Base-by-base conservation (phyloP, 2,888 invertebrate species). In the Amiota mariae region DNA sequence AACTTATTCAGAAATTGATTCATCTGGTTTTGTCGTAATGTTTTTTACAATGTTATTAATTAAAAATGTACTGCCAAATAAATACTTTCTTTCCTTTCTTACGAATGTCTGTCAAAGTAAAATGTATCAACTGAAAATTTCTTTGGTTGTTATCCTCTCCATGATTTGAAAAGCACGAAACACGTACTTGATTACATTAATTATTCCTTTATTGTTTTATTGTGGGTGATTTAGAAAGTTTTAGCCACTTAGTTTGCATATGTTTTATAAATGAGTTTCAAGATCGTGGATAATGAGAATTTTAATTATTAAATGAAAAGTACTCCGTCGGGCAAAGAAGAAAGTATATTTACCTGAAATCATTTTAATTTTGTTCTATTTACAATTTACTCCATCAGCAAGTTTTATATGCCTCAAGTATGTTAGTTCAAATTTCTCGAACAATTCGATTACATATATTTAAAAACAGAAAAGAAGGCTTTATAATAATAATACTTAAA, bases 21-120 rank as follows among this genome's bases (percentile, higher is more conserved):
- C n/a, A n/a, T n/a, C n/a, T n/a, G n/a, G n/a, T n/a, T n/a, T n/a
- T n/a, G n/a, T n/a, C n/a, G n/a, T n/a, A 36, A 36, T 57, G 57
- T 36, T 46, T 9, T 67, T 47, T 71, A 70, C 46, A 61, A 57
- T 79, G 78, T 79, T 84, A n/a, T n/a, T n/a, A 89, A 89, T 89
- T 89, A 88, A 87, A 89, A 89, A 89, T 88, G 83, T 87, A 87
- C 81, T 87, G 59, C 59, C 20, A 82, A 87, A 85, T 88, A 87
- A 88, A 87, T 87, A 82, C 82, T 72, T 74, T 77, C 79, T 81
- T 80, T 75, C 78, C n/a, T n/a, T 76, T 79, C 79, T n/a, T n/a
- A 80, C 85, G 81, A 36, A 36, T 82, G 79, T 79, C 77, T 13
- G 47, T 54, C 63, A 79, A 75, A 76, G 75, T 72, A 71, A 74